Conservation (phyloP, 1,140 invertebrate species). For the Harlomillsia oculata region DNA sequence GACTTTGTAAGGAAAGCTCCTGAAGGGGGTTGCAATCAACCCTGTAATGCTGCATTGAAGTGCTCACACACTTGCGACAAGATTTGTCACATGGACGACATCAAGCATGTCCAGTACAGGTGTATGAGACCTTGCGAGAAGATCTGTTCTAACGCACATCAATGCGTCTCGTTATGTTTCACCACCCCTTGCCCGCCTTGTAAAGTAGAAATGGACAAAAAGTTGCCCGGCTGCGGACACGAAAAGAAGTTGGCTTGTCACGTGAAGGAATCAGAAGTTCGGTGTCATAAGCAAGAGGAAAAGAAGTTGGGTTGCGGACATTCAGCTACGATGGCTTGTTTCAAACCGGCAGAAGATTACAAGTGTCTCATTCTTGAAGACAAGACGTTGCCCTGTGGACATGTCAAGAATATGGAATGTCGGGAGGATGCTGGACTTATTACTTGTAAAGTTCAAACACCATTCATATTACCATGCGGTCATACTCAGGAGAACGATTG, state of each 20-base stretch:
- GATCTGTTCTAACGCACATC: conserved; percentile 25
- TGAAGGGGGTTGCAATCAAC: conserved; percentile 30
- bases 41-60: conserved; percentile 26
- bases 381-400: conserved; percentile 21
- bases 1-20: conserved; percentile 22
- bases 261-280: background rate
- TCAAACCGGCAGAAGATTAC: background rate
- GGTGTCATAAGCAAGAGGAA: conserved; percentile 12
- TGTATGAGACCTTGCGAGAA: conserved; percentile 23
- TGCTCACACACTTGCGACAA: conserved; percentile 36
- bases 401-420: conserved; percentile 24
- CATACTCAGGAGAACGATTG: conserved; percentile 8
- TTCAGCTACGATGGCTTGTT: conserved; percentile 18
- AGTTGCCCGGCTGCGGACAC: conserved; percentile 21
- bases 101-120: conserved; percentile 26
- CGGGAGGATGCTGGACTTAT: conserved; percentile 17
- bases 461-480: conserved; percentile 22
- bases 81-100: conserved; percentile 36
- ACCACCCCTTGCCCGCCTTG: conserved; percentile 28
- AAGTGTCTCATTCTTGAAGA: conserved; percentile 18
- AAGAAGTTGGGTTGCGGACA: conserved; percentile 24
- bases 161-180: conserved; percentile 18
- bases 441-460: conserved; percentile 15
- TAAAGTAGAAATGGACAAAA: conserved; percentile 17
- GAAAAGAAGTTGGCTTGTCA: conserved; percentile 19